A percentile compares a stretch with the other conserved stretches of the same genome.
phyloP scores from a whole-genome alignment of 2,113 vertebrate species.

The Eupsittula cactorum region DNA sequence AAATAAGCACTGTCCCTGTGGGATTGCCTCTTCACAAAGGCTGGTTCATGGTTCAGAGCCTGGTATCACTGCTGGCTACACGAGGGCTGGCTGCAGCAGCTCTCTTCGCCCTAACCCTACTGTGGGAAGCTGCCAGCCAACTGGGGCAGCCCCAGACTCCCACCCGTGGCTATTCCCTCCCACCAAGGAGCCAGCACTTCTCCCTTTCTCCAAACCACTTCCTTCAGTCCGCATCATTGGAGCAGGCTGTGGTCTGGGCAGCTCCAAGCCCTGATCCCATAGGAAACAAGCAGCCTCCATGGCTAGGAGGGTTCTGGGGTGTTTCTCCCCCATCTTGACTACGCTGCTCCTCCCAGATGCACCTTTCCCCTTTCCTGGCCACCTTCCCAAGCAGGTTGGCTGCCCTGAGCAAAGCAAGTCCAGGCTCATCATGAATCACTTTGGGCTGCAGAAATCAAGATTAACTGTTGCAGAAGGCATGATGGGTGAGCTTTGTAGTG shows the following conservation, averaged over 20 bases:
- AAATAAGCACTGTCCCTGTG: background rate
- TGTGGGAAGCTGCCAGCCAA: background rate
- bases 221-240: fast-evolving
- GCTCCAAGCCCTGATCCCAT: background rate
- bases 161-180: background rate
- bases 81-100: background rate
- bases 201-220: background rate
- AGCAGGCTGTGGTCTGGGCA: background rate
- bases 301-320: background rate
- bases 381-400: background rate
- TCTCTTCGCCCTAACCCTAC: background rate
- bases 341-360: background rate
- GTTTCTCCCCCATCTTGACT: background rate
- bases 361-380: background rate
- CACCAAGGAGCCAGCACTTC: background rate
- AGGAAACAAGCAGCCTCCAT: background rate
- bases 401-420: background rate
- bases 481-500: background rate
- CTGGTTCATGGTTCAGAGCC: background rate
- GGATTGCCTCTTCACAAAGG: background rate
- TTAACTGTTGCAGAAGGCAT: background rate
- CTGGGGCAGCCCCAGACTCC: background rate
- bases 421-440: background rate
- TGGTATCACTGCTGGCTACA: background rate
- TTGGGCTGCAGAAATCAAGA: background rate